Evolutionary conservation across 1,140 invertebrate genomes (phyloP).

Genomic region (Musca domestica): DNA sequence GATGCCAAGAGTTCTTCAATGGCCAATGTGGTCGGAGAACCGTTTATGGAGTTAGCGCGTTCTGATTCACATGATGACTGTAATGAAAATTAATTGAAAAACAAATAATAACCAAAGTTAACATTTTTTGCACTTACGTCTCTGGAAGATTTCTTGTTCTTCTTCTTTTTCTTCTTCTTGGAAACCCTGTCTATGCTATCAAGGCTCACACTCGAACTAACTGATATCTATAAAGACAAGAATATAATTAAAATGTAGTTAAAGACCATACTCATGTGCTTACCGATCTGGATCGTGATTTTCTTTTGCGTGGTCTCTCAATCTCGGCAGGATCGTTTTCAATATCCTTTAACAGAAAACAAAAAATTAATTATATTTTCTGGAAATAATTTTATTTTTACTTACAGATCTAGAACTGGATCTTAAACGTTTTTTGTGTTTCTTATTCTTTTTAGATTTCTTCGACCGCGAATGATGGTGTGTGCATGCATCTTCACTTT

Average conservation of each 20-base stretch:
- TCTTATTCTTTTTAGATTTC: constrained; percentile 74
- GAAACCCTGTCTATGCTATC: constrained; percentile 43
- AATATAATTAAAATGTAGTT: too few relatives aligned
- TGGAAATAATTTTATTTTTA: constrained; percentile 10
- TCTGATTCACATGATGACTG: constrained; percentile 53
- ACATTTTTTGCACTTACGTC: constrained; percentile 30
- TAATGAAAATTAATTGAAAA: constrained; percentile 29
- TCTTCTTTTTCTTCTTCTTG: constrained; percentile 52
- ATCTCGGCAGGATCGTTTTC: constrained; percentile 45
- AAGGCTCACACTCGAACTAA: constrained; percentile 46
- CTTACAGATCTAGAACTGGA: constrained; percentile 57
- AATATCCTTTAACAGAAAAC: constrained; percentile 41
- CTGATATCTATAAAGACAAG: constrained; percentile 32
- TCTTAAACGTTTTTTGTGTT: constrained; percentile 64
- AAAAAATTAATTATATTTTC: too few relatives aligned
- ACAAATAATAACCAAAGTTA: constrained; percentile 22
- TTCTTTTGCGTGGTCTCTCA: constrained; percentile 35
- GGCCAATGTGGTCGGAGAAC: constrained; percentile 33
- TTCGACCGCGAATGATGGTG: constrained; percentile 89
- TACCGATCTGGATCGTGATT: constrained; percentile 46
- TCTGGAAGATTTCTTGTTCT: constrained; percentile 39
- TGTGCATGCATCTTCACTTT: constrained; percentile 88
- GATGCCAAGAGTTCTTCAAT: constrained; percentile 56
- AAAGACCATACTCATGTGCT: too few relatives aligned
- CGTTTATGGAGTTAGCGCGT: constrained; percentile 28